Conservation (phyloP, 2,888 invertebrate genomes). For the Scaptodrosophila latifasciaeformis region DNA sequence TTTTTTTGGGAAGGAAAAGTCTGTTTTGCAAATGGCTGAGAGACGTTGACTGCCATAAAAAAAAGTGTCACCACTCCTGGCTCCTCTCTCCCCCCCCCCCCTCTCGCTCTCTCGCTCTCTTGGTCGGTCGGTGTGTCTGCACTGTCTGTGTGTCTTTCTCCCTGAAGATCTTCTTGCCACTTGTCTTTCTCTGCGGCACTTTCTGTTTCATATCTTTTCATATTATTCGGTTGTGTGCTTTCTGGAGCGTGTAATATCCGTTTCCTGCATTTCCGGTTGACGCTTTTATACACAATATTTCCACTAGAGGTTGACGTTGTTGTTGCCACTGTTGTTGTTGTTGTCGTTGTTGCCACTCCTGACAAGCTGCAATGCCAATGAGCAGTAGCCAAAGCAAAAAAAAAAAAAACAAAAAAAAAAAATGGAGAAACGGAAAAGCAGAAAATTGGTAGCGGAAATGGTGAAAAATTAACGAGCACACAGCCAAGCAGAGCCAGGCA, state of each 20-base stretch:
- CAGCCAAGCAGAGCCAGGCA: too few species aligned
- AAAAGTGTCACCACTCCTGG: constrained; percentile 27
- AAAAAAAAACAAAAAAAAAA: neutral
- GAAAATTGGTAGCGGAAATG: constrained; percentile 67
- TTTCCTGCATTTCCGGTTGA: constrained; percentile 69
- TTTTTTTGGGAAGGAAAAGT: neutral
- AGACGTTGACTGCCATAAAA: constrained; percentile 14
- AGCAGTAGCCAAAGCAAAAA: neutral
- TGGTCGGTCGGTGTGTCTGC: too few species aligned
- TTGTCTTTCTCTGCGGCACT: constrained; percentile 8
- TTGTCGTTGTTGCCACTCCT: too few species aligned
- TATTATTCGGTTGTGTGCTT: constrained; percentile 58
- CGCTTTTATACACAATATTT: constrained; percentile 50
- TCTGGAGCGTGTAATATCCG: constrained; percentile 70
- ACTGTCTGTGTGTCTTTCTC: too few species aligned
- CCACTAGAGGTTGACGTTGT: constrained; percentile 33
- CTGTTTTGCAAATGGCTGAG: neutral
- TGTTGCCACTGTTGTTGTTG: neutral
- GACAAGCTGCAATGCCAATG: too few species aligned
- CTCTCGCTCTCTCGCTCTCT: too few species aligned
- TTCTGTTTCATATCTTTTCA: constrained; percentile 61
- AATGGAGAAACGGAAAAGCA: constrained; percentile 22
- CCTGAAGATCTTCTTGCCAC: too few species aligned
- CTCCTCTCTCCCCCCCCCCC: neutral
- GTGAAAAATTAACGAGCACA: constrained; percentile 67